Conservation (phyloP, 2,113 vertebrate species). For the Atrichornis clamosus region DNA sequence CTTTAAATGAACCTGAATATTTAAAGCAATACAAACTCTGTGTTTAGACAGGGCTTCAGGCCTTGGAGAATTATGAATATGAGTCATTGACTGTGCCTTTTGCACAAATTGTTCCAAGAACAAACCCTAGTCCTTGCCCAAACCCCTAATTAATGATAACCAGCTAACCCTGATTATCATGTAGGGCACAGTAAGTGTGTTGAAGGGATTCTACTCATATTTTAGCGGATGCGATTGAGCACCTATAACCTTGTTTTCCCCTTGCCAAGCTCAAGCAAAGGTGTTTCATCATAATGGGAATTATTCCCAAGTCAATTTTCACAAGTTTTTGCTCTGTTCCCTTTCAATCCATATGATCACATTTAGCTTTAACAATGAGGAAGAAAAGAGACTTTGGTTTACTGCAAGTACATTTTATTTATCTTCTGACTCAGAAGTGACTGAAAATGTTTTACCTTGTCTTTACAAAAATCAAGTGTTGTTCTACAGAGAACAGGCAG, state of each 20-base stretch:
- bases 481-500: not conserved
- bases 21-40: not conserved
- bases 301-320: conserved; percentile 56
- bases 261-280: conserved; percentile 28
- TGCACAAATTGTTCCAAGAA: not conserved
- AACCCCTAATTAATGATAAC: conserved; percentile 30
- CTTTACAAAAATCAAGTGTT: not conserved
- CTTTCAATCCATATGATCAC: conserved; percentile 1
- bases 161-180: conserved; percentile 21
- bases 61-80: not conserved
- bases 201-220: not conserved
- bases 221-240: not conserved
- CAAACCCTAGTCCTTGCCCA: not conserved
- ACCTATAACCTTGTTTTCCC: conserved; percentile 52
- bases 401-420: not conserved
- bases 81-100: not conserved
- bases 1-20: not conserved
- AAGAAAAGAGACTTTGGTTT: not conserved
- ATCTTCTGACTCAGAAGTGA: not conserved
- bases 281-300: conserved; percentile 46
- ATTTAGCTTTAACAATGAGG: not conserved
- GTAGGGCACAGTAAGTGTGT: not conserved
- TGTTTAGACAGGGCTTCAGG: not conserved
- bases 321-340: conserved; percentile 2
- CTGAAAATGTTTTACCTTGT: not conserved